phyloP scores from a whole-genome alignment of 2,113 vertebrate species.

The Semnornis frantzii region DNA sequence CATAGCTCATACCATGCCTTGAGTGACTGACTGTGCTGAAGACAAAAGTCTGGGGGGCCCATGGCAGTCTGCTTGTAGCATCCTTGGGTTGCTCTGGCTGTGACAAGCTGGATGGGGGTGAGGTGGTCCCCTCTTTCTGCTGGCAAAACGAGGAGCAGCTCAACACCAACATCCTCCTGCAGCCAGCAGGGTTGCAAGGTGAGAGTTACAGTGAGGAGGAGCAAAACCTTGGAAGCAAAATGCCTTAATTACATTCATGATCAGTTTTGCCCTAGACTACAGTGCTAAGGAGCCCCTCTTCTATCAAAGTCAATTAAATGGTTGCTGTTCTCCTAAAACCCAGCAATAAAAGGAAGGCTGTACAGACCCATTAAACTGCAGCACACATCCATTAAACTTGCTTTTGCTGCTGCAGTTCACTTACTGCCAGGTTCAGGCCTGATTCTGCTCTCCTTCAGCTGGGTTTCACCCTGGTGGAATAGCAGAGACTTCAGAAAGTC shows the following conservation, averaged over 20 bases:
- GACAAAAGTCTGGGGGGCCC: background rate
- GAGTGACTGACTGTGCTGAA: rapidly evolving
- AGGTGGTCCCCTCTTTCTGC: background rate
- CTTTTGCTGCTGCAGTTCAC: conserved; percentile 45
- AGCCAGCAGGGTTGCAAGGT: background rate
- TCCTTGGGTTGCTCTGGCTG: rapidly evolving
- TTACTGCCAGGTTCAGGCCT: background rate
- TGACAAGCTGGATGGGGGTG: background rate
- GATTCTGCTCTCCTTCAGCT: background rate
- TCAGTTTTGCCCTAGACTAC: background rate
- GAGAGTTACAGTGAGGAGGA: background rate
- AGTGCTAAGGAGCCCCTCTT: background rate
- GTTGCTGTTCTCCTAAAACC: background rate
- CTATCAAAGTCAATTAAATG: conserved; percentile 62
- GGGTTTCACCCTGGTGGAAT: background rate
- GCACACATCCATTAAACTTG: conserved; percentile 32
- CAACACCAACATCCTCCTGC: background rate
- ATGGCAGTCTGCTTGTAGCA: rapidly evolving
- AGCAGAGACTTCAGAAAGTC: background rate
- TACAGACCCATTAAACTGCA: conserved; percentile 47
- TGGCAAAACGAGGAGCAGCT: background rate
- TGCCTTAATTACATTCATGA: conserved; percentile 30
- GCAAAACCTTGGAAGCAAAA: background rate
- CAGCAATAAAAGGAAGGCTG: conserved; percentile 34
- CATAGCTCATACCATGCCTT: no score